phyloP scores from a whole-genome alignment of 1,140 invertebrate genomes.

The Drosophila trapezifrons region DNA sequence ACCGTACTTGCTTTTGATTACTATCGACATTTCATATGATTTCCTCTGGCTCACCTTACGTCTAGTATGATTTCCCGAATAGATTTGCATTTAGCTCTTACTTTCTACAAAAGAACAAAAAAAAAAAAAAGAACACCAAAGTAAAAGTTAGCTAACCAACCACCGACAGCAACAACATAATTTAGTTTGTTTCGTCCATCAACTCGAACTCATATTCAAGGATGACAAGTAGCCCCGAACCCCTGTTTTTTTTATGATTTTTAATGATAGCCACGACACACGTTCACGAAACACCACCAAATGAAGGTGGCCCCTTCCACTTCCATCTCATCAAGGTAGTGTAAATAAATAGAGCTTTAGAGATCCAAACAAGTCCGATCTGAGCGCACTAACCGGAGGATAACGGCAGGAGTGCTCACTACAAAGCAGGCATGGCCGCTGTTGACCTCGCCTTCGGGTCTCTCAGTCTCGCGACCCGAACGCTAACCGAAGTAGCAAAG shows the following conservation, averaged over 20 bases:
- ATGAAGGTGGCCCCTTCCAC: slow-evolving; percentile 12
- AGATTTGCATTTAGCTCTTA: slow-evolving; percentile 57
- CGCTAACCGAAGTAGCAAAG: too few species aligned
- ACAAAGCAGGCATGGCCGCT: background rate
- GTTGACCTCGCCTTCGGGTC: too few species aligned
- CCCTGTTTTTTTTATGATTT: slow-evolving; percentile 25
- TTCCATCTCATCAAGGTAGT: slow-evolving; percentile 39
- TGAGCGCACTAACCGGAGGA: slow-evolving; percentile 5
- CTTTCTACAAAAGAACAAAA: slow-evolving; percentile 17
- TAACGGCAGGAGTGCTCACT: background rate
- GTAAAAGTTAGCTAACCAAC: slow-evolving; percentile 24
- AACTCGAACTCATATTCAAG: slow-evolving; percentile 24
- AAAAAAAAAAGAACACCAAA: slow-evolving; percentile 16
- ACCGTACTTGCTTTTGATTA: slow-evolving; percentile 44
- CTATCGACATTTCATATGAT: slow-evolving; percentile 50
- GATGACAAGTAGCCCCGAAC: slow-evolving; percentile 11
- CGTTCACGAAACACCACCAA: slow-evolving; percentile 18
- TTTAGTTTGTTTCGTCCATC: slow-evolving; percentile 39
- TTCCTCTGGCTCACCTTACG: slow-evolving; percentile 34
- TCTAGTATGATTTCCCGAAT: slow-evolving; percentile 30
- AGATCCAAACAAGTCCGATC: slow-evolving; percentile 33
- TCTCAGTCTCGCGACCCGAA: too few species aligned
- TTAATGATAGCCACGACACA: slow-evolving; percentile 25
- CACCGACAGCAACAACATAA: slow-evolving; percentile 7
- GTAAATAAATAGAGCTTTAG: slow-evolving; percentile 46